Conservation (phyloP, 2,797 vertebrate species). For the Poeciliopsis presidionis region DNA sequence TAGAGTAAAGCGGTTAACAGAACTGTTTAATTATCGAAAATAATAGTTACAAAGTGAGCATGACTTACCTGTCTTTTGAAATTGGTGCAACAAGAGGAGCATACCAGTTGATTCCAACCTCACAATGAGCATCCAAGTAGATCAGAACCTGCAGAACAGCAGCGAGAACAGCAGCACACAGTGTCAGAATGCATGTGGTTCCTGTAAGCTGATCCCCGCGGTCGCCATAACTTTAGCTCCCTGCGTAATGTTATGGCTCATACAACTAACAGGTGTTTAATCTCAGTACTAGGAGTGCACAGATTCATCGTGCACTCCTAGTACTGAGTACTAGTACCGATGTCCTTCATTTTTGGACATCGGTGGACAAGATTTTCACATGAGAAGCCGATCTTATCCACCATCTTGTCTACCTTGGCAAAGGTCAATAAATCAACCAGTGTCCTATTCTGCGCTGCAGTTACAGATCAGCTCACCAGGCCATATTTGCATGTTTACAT, state of each 20-base stretch:
- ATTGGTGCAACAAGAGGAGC: conserved; percentile 95
- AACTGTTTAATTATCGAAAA: background rate
- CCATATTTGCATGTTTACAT: no score
- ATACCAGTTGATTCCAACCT: conserved; percentile 97
- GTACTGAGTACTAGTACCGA: no score
- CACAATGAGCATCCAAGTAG: conserved; percentile 98
- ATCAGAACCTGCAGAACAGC: conserved; percentile 87
- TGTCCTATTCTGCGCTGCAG: no score
- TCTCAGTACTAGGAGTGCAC: background rate
- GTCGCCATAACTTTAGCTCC: background rate
- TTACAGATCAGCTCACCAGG: no score
- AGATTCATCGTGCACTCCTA: no score
- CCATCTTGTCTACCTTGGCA: no score
- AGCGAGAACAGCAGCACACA: conserved; percentile 21
- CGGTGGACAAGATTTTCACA: no score
- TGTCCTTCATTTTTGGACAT: no score
- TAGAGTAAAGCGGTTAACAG: background rate
- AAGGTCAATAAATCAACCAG: no score
- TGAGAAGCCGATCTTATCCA: no score
- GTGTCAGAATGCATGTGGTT: background rate
- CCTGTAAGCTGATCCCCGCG: background rate
- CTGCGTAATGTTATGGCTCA: background rate
- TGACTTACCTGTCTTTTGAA: conserved; percentile 93
- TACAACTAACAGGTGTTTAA: background rate
- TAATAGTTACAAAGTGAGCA: background rate